phyloP scores from a whole-genome alignment of 1,140 invertebrate species.

The Octopus sinensis region DNA sequence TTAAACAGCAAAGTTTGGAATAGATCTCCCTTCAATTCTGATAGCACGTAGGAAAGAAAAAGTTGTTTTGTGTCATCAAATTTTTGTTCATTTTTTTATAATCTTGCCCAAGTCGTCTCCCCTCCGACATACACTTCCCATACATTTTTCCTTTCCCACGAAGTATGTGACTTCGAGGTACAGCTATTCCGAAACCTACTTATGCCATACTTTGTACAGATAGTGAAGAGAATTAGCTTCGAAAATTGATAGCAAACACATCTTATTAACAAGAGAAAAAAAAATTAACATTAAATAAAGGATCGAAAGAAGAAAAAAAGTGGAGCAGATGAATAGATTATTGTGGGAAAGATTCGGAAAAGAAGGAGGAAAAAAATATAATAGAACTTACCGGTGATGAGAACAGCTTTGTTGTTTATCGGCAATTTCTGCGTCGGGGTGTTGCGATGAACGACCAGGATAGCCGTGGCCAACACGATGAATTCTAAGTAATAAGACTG shows the following conservation, averaged over 20 bases:
- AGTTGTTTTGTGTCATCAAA: no score
- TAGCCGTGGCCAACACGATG: neutral
- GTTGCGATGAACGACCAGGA: neutral
- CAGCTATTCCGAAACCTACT: no score
- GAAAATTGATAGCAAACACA: neutral
- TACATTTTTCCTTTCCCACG: no score
- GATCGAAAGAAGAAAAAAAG: neutral
- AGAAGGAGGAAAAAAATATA: neutral
- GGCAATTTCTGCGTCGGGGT: slow-evolving; percentile 14
- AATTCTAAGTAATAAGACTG: no score
- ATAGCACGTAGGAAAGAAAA: no score
- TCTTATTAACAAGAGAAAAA: neutral
- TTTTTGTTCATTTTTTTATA: no score
- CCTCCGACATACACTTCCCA: no score
- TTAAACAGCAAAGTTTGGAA: no score
- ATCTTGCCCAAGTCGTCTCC: no score
- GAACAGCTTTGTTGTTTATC: slow-evolving; percentile 23
- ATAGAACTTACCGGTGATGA: slow-evolving; percentile 31
- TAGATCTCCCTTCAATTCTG: no score
- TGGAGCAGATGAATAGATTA: neutral
- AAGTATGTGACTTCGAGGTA: no score
- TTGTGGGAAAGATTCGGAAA: neutral
- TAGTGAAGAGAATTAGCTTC: neutral
- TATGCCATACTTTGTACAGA: neutral
- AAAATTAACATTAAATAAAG: neutral